Conservation (phyloP, 2,797 vertebrate genomes). For the Chaenodraco wilsoni region DNA sequence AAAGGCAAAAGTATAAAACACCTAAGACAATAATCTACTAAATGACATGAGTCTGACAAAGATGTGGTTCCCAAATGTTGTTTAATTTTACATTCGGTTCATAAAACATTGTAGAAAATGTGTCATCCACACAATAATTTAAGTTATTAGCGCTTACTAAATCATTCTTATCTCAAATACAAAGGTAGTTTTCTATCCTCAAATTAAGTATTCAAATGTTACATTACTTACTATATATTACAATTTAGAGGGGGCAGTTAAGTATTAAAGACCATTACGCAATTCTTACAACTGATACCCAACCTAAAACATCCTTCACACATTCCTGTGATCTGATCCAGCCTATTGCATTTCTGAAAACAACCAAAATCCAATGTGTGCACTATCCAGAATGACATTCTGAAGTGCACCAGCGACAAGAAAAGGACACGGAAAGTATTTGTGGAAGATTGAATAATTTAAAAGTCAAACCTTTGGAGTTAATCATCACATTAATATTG, state of each 20-base stretch:
- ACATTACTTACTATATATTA: constrained; percentile 25
- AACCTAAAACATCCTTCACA: constrained; percentile 45
- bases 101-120: constrained; percentile 60
- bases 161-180: constrained; percentile 42
- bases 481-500: not conserved
- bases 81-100: constrained; percentile 71
- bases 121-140: constrained; percentile 22
- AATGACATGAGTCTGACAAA: constrained; percentile 26
- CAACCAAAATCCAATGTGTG: constrained; percentile 11
- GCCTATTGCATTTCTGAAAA: constrained; percentile 9
- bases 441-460: constrained; percentile 4
- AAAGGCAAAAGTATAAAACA: constrained; percentile 3
- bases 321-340: constrained; percentile 23
- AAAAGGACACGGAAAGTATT: constrained; percentile 11
- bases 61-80: constrained; percentile 42
- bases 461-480: constrained; percentile 17
- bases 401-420: not conserved
- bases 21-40: constrained; percentile 2
- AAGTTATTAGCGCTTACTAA: constrained; percentile 33
- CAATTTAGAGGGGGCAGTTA: constrained; percentile 37
- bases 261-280: constrained; percentile 21
- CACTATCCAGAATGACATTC: constrained; percentile 10
- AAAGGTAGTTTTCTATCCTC: constrained; percentile 38
- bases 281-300: constrained; percentile 18
- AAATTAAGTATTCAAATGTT: constrained; percentile 23